Evolutionary conservation across 2,113 vertebrate species (phyloP), one percentile per base, ranked within the genome.

Genomic region (Pelecanus crispus): DNA sequence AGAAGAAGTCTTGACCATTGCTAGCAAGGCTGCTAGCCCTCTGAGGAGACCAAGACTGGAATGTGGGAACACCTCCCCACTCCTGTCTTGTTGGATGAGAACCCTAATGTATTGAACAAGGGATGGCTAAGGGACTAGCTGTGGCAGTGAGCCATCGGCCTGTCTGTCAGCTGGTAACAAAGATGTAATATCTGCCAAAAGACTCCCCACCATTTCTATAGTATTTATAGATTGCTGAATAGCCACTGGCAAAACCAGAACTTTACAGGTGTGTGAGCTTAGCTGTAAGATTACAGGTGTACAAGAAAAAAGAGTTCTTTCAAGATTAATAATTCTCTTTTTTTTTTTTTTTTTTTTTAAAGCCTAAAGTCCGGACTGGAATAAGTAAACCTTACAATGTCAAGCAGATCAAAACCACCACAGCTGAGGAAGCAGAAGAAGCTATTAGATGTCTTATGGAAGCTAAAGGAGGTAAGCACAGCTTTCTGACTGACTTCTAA

Each of bases 381-480:
- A 98, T 98, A 88, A 98, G 98, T 72, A 98, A 98, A 81, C 98
- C 98, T 32, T 98, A 98, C 59, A 98, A 98, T 0, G 98, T 98
- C 70, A 98, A 98, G 92, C 98, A 98, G 94, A 98, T 98, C 97
- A 98, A 98, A 96, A 98, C 98, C 16, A 98, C 98, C 65, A 98
- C 98, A 16, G 97, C 98, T 17, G 95, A 97, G 92, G 98, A 98
- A 97, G 98, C 98, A 9, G 98, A 98, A 94, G 98, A 97, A 92
- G 98, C 98, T 3, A 98, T 98, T 81, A 96, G 98, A 36, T 98
- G 97, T 93, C 97, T 98, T 42, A 98, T 98, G 97, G 98, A 98
- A 94, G 97, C 96, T 59, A 94, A 96, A 93, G 97, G 96, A 96
- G 98, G 98, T 98, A 49, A 96, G 96, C 50, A 20, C n/a, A 78